Percentiles rank a stretch among this genome's conserved stretches.
Conservation (phyloP, 2,113 vertebrate species). For the Copsychus sechellarum region DNA sequence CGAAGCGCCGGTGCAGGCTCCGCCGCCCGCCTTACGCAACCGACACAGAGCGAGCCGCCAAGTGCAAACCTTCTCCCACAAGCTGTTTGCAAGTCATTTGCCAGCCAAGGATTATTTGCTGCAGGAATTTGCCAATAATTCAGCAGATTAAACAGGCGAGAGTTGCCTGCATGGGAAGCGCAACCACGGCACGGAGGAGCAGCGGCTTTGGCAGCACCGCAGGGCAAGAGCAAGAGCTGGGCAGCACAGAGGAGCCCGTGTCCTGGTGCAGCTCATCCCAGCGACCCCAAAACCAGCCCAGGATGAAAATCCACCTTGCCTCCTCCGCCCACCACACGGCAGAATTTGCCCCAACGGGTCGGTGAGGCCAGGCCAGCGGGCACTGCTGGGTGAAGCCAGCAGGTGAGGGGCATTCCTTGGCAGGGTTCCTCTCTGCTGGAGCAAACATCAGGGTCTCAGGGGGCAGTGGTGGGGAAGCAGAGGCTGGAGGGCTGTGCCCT, state of each 20-base stretch:
- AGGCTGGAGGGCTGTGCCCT: accelerated
- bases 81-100: constrained; percentile 37
- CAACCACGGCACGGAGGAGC: accelerated
- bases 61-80: constrained; percentile 40
- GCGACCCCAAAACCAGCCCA: neutral
- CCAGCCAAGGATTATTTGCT: constrained; percentile 33
- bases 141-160: neutral
- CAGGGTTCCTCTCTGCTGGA: neutral
- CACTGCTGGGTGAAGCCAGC: neutral
- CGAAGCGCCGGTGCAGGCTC: neutral
- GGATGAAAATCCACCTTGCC: neutral
- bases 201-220: neutral
- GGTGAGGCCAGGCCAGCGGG: accelerated
- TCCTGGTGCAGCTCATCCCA: neutral
- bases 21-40: neutral
- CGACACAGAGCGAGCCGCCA: neutral
- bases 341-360: neutral
- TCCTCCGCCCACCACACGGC: neutral
- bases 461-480: accelerated
- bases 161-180: neutral
- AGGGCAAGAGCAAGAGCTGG: neutral
- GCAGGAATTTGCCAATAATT: constrained; percentile 34
- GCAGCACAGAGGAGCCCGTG: accelerated
- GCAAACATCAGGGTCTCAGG: neutral
- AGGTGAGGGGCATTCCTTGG: neutral